Conservation (phyloP, 2,113 vertebrate genomes). For the Istiophorus platypterus region DNA sequence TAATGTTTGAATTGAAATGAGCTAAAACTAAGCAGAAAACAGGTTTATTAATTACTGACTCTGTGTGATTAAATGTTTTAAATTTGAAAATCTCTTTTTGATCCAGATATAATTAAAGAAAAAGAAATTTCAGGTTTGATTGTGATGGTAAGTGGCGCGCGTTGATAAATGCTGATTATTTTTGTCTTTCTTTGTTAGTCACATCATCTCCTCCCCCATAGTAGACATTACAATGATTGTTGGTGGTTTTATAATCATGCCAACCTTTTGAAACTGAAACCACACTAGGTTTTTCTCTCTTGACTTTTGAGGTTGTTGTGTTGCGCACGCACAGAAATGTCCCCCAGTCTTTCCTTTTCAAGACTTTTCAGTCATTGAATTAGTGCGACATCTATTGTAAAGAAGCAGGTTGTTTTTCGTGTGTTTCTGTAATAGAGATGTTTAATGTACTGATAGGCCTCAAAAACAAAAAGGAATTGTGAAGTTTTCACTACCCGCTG, state of each 20-base stretch:
- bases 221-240: no score
- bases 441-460: background rate
- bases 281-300: background rate
- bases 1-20: background rate
- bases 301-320: no score
- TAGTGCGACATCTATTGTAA: conserved; percentile 64
- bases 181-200: background rate
- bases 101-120: background rate
- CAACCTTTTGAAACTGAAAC: background rate
- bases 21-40: no score
- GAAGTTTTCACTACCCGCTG: background rate
- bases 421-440: background rate
- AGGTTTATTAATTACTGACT: no score
- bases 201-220: no score
- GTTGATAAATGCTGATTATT: background rate
- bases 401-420: conserved; percentile 5
- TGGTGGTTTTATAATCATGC: background rate
- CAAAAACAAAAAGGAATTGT: no score
- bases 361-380: conserved; percentile 18
- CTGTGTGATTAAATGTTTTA: background rate
- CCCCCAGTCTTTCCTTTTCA: accelerated
- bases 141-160: no score
- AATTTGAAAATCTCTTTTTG: background rate
- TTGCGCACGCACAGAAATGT: background rate
- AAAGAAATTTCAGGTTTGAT: background rate